These are phyloP conservation scores for Brevimyrus niger DNA, from an alignment of 2,113 vertebrate species.

Conservation along the genomic window DNA sequence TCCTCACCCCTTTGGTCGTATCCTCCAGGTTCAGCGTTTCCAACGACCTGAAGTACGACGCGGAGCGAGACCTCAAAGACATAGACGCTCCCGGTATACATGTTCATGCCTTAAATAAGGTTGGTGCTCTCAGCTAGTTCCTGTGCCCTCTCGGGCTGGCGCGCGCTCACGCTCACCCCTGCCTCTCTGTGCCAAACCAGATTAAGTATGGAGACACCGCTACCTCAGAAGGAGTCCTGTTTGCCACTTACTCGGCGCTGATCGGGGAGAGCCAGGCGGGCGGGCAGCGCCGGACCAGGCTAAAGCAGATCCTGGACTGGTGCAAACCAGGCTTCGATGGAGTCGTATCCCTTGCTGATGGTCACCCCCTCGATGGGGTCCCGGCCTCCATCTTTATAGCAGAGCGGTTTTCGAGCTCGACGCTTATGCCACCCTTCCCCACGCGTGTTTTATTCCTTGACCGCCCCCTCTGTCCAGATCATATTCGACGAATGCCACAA, in stretches of 20 bases:
- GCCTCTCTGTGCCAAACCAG: constrained; percentile 45
- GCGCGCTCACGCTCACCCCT: neutral
- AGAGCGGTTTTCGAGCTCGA: neutral
- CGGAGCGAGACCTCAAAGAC: constrained; percentile 93
- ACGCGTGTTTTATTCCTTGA: constrained; percentile 56
- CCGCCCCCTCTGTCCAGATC: constrained; percentile 63
- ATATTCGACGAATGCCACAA: constrained; percentile 99
- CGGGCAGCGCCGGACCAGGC: constrained; percentile 85
- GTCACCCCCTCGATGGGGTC: neutral
- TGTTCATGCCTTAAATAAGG: constrained; percentile 96
- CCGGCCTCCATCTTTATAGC: neutral
- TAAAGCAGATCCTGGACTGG: constrained; percentile 95
- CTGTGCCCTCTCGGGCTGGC: neutral
- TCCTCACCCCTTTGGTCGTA: neutral
- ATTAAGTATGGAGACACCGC: constrained; percentile 97
- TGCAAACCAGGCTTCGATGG: constrained; percentile 87
- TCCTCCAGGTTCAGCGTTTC: constrained; percentile 91
- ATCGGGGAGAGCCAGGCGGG: constrained; percentile 96
- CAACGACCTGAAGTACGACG: constrained; percentile 94
- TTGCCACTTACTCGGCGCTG: constrained; percentile 92
- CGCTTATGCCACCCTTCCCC: neutral
- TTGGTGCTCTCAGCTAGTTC: constrained; percentile 36
- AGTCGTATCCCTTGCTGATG: constrained; percentile 78
- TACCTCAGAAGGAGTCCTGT: constrained; percentile 97
- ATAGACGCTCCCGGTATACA: constrained; percentile 79